A percentile compares a stretch with the other conserved stretches of the same genome.
Conservation (phyloP, 2,113 vertebrate species). For the Toxotes chatareus region DNA sequence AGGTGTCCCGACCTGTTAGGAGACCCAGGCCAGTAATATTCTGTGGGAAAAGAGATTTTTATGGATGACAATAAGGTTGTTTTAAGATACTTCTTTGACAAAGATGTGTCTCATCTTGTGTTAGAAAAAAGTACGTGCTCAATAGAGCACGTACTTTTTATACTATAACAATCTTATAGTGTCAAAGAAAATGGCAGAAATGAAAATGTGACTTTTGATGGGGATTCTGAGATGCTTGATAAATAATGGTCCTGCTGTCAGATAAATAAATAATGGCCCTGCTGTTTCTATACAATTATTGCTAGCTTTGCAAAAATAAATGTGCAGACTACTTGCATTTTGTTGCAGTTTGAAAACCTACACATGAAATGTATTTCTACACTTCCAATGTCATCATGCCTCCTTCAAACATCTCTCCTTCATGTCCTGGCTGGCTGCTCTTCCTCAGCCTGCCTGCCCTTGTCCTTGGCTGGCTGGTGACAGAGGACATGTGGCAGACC, state of each 20-base stretch:
- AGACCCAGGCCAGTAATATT: background rate
- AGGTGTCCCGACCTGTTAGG: background rate
- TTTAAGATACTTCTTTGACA: background rate
- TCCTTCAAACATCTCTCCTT: background rate
- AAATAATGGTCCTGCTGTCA: background rate
- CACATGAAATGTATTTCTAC: background rate
- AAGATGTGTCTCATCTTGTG: background rate
- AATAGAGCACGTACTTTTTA: too few species aligned
- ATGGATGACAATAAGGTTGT: background rate
- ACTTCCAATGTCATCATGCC: conserved; percentile 21
- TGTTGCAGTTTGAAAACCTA: background rate
- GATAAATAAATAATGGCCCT: too few species aligned
- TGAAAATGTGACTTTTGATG: background rate
- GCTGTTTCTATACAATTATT: background rate
- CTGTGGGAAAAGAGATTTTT: background rate
- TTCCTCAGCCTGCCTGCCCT: conserved; percentile 41
- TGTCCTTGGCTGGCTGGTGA: conserved; percentile 75
- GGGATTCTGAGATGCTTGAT: background rate
- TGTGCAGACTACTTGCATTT: background rate
- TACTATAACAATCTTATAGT: too few species aligned
- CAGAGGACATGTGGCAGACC: conserved; percentile 76
- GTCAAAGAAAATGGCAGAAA: background rate
- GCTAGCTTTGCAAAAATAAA: background rate
- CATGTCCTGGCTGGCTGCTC: conserved; percentile 9
- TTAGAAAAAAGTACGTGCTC: too few species aligned